phyloP scores from a whole-genome alignment of 2,113 vertebrate genomes.

The Marmota monax region DNA sequence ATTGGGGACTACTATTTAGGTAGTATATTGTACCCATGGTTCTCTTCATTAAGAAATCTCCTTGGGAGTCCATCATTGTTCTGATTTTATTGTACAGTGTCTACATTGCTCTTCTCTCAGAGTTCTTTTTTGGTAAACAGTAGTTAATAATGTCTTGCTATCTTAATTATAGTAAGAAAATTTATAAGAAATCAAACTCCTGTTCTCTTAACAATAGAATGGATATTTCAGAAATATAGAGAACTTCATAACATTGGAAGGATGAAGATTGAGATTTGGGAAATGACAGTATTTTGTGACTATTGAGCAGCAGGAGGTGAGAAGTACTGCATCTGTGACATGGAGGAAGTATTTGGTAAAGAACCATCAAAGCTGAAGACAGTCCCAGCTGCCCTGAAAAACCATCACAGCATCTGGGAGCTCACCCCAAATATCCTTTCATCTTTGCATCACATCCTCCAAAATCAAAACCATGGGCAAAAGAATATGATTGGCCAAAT shows the following conservation, averaged over 20 bases:
- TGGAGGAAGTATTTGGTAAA: not conserved
- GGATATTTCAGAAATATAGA: not conserved
- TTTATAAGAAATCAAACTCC: not conserved
- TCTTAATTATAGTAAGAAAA: not conserved
- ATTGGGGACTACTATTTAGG: accelerated
- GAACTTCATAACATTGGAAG: not conserved
- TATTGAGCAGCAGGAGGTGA: not conserved
- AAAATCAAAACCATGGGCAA: not conserved
- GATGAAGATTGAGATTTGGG: not conserved
- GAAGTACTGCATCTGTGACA: not conserved
- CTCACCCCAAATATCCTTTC: not conserved
- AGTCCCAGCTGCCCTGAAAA: not conserved
- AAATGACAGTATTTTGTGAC: not conserved
- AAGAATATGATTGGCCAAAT: not conserved
- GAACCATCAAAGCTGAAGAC: not conserved
- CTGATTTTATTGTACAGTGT: not conserved
- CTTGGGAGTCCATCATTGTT: not conserved
- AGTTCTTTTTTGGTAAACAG: not conserved
- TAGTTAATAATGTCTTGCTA: not conserved
- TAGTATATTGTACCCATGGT: accelerated
- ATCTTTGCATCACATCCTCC: not conserved
- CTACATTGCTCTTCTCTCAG: not conserved
- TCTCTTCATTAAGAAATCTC: not conserved
- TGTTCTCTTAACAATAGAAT: not conserved
- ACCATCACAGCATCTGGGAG: not conserved